Percentiles rank a stretch among this genome's conserved stretches.
These are phyloP conservation scores for Dryas iulia DNA, from an alignment of 1,140 invertebrate species.

Conservation along the genomic window DNA sequence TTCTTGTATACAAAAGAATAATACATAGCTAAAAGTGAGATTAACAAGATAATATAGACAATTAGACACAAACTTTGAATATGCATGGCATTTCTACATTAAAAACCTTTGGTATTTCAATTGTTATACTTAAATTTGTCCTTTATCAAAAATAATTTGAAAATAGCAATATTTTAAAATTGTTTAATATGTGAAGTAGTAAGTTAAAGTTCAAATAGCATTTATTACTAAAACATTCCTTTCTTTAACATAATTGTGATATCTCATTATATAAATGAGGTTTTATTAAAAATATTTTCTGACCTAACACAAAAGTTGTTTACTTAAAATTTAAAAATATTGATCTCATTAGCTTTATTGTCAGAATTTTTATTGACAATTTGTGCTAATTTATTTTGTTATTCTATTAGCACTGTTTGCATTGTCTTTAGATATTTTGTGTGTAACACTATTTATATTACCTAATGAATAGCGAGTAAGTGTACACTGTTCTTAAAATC, in stretches of 20 bases:
- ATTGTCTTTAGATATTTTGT: conserved; percentile 38
- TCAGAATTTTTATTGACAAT: neutral
- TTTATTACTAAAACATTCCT: neutral
- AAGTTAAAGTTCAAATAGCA: neutral
- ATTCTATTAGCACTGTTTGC: conserved; percentile 33
- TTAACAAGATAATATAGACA: too few relatives aligned
- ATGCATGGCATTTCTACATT: neutral
- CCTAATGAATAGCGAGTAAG: neutral
- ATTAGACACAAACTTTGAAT: neutral
- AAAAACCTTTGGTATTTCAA: neutral
- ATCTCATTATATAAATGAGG: neutral
- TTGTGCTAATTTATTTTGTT: neutral
- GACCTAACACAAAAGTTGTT: neutral
- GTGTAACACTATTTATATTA: conserved; percentile 32
- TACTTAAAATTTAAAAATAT: neutral
- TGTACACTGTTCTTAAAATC: conserved; percentile 22
- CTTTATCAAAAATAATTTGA: too few relatives aligned
- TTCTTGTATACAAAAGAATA: neutral
- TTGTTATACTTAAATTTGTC: neutral
- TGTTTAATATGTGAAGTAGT: neutral
- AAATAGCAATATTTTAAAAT: neutral
- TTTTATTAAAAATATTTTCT: neutral
- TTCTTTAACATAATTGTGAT: neutral
- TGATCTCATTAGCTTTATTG: neutral
- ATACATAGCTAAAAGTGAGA: neutral